Conservation (phyloP, 2,113 vertebrate genomes). For the Lepus americanus region DNA sequence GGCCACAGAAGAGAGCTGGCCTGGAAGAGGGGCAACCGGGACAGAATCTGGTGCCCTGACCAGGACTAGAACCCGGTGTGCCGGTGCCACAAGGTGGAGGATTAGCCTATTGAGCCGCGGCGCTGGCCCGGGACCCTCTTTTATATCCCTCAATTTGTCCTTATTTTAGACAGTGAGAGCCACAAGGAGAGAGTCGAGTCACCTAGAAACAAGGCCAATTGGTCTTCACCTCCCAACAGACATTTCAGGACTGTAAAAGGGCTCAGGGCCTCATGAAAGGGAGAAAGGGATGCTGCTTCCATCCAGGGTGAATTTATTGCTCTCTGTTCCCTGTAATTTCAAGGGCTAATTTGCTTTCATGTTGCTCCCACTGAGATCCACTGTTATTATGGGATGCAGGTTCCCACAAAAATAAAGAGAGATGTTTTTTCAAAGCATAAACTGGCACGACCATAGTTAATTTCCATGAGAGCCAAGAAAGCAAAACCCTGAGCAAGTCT, state of each 20-base stretch:
- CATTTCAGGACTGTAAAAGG: slow-evolving; percentile 40
- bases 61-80: too few species aligned
- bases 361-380: slow-evolving; percentile 74
- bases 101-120: too few species aligned
- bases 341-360: slow-evolving; percentile 84
- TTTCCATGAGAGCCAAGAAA: slow-evolving; percentile 74
- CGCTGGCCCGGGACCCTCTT: background rate
- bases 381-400: slow-evolving; percentile 75
- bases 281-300: slow-evolving; percentile 26
- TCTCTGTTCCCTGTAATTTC: slow-evolving; percentile 77
- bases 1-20: too few species aligned
- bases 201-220: background rate
- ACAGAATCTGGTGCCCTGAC: too few species aligned
- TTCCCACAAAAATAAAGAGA: slow-evolving; percentile 82
- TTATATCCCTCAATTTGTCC: background rate
- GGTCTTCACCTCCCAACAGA: background rate
- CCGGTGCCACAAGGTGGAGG: too few species aligned
- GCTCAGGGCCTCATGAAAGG: slow-evolving; percentile 15
- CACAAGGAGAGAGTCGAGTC: background rate
- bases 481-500: slow-evolving; percentile 70
- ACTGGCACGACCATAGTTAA: slow-evolving; percentile 75
- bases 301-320: slow-evolving; percentile 66
- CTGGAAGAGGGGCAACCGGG: too few species aligned
- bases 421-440: slow-evolving; percentile 67
- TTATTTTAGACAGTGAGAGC: background rate